These are phyloP conservation scores for Melikaiella ostensackeni DNA, from an alignment of 2,888 invertebrate genomes.

Conservation along the genomic window DNA sequence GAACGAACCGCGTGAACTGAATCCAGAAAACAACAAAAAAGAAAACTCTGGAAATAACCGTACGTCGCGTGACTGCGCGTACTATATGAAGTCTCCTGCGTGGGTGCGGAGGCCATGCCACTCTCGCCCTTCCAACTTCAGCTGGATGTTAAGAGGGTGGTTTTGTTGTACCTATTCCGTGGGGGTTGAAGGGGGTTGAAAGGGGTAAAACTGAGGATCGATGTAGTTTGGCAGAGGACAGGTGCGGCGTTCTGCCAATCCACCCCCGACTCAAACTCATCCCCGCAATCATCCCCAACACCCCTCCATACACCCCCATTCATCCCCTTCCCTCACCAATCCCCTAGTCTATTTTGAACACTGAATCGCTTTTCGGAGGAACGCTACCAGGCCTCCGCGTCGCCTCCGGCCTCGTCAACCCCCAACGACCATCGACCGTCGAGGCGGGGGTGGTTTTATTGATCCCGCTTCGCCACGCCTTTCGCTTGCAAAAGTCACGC, in stretches of 20 bases:
- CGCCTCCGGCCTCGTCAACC: conserved; percentile 44
- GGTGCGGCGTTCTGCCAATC: conserved; percentile 47
- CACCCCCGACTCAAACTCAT: conserved; percentile 18
- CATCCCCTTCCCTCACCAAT: conserved; percentile 7
- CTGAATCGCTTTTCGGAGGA: conserved; percentile 62
- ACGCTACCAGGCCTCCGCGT: conserved; percentile 49
- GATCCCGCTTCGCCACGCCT: conserved; percentile 73
- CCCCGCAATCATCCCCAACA: conserved; percentile 36
- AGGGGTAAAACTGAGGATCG: conserved; percentile 58
- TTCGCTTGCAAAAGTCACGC: conserved; percentile 69
- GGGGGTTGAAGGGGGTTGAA: conserved; percentile 34
- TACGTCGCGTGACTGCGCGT: conserved; percentile 62
- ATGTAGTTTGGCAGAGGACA: conserved; percentile 67
- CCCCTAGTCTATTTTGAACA: conserved; percentile 18
- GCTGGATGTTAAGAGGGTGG: background rate
- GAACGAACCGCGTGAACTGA: conserved; percentile 10
- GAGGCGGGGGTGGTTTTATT: conserved; percentile 70
- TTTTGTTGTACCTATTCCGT: conserved; percentile 46
- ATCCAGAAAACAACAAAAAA: background rate
- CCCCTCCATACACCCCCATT: conserved; percentile 45
- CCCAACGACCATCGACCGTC: conserved; percentile 33
- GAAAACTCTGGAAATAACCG: conserved; percentile 3
- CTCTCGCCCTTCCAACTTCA: conserved; percentile 35
- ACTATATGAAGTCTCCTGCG: conserved; percentile 68
- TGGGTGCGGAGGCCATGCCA: conserved; percentile 57